A percentile compares a stretch with the other conserved stretches of the same genome.
These are phyloP conservation scores for Nylanderia fulva DNA, from an alignment of 1,140 invertebrate genomes.

Conservation along the genomic window DNA sequence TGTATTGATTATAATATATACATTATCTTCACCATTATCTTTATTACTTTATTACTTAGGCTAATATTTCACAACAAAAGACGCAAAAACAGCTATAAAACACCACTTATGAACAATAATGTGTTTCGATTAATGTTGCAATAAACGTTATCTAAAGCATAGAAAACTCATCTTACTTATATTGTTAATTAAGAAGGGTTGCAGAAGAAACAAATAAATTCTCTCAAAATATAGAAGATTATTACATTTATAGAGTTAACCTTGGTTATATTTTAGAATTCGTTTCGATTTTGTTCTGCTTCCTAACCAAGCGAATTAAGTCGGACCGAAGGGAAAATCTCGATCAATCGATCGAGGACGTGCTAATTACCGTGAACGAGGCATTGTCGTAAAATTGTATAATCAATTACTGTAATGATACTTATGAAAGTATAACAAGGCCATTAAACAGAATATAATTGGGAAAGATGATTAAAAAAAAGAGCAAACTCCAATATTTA, in stretches of 20 bases:
- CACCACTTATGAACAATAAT: not conserved
- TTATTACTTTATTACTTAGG: not conserved
- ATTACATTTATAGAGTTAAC: not conserved
- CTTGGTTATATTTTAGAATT: conserved; percentile 63
- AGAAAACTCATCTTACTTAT: not conserved
- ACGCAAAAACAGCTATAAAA: not conserved
- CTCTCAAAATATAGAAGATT: not conserved
- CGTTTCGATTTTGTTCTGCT: conserved; percentile 42
- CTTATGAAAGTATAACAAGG: conserved; percentile 71
- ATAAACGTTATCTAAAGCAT: not conserved
- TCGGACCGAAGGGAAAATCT: conserved; percentile 27
- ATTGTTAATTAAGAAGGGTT: conserved; percentile 11
- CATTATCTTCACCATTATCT: not conserved
- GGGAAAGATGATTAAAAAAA: conserved; percentile 27
- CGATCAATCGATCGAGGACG: conserved; percentile 53
- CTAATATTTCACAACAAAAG: not conserved
- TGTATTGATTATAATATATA: not conserved
- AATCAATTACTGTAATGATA: conserved; percentile 66
- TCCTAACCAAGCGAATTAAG: conserved; percentile 32
- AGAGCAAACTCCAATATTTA: conserved; percentile 30
- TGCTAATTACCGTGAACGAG: conserved; percentile 65
- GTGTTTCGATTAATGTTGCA: not conserved
- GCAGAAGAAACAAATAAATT: not conserved
- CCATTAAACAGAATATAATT: conserved; percentile 26
- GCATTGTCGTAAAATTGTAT: conserved; percentile 69